phyloP scores from a whole-genome alignment of 2,888 invertebrate genomes.

The Chymomyza amoena region DNA sequence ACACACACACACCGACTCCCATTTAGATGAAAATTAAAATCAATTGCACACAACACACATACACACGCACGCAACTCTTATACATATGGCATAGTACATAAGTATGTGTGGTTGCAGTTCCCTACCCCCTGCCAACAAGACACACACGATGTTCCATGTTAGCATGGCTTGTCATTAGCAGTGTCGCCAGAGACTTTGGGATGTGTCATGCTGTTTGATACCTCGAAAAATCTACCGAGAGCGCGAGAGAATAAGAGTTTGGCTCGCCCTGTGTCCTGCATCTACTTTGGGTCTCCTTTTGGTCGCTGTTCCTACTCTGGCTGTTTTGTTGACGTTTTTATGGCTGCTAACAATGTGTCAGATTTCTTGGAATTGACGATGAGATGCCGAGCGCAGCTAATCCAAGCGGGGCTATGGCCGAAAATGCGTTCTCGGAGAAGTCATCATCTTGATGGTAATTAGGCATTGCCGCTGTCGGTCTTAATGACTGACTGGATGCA shows the following conservation, averaged over 20 bases:
- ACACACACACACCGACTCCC: constrained; percentile 10
- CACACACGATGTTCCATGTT: constrained; percentile 53
- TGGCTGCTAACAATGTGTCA: constrained; percentile 70
- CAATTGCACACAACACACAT: constrained; percentile 1
- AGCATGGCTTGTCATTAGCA: constrained; percentile 47
- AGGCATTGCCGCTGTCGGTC: background rate
- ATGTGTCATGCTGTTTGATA: constrained; percentile 61
- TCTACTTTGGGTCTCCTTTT: background rate
- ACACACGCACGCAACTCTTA: background rate
- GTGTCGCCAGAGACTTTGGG: background rate
- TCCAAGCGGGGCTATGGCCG: background rate
- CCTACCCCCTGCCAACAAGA: constrained; percentile 49
- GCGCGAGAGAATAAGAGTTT: constrained; percentile 32
- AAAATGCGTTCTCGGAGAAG: constrained; percentile 19
- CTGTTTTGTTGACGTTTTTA: constrained; percentile 61
- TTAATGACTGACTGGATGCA: background rate
- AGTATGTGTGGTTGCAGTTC: background rate
- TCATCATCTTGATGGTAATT: background rate
- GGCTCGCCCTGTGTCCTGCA: constrained; percentile 60
- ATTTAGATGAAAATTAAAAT: background rate
- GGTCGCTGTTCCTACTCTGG: background rate
- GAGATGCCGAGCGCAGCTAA: constrained; percentile 30
- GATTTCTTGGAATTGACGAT: constrained; percentile 60
- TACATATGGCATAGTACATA: background rate
- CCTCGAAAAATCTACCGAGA: constrained; percentile 49